Base-by-base conservation (phyloP, 2,888 invertebrate genomes). In the Drosophila fungiperda region DNA sequence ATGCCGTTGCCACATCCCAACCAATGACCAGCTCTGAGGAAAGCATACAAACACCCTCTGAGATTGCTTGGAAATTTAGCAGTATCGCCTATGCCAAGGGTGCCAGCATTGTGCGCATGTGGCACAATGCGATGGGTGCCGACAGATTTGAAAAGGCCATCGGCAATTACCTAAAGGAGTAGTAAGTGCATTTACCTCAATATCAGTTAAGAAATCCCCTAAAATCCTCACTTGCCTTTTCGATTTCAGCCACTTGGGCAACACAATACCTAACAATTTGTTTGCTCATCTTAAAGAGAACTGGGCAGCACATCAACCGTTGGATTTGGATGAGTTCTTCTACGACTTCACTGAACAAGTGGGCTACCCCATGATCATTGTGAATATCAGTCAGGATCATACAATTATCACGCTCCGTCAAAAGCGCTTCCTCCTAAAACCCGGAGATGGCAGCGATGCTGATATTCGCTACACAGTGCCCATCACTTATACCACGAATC, bases 11-110 rank as follows among this genome's bases (percentile, higher is more conserved):
- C 40, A 92, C 92, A 11, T 94, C 95, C 0, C 95, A 95, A 38
- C 94, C 97, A 0, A 92, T 97, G 76, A 95, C 94, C 11, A 91
- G 86, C 45, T 64, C 52, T 0, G 94, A 94, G 57, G 90, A 91
- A 3, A 92, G 92, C 5, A 94, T 95, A 0, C 94, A 94, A 15
- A 94, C 94, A 9, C 95, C 95, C 0, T 78, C 85, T 0, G 93
- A 95, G 72, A 95, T 96, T 40, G 93, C 93, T 9, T 91, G 87
- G 2, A 94, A 95, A 68, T 95, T 96, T 35, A 93, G 94, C 29
- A 92, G 90, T 3, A 94, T 96, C 63, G 94, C 95, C 1, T 96
- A 96, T 87, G 94, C 94, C 57, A 96, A 97, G 89, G 96, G 95
- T 2, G 94, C 95, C 3, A 93, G 94, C 59, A 88, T 96, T 26